Evolutionary conservation across 2,888 invertebrate species (phyloP), one percentile per base, ranked within the genome.

Genomic region (Euplagia quadripunctaria): DNA sequence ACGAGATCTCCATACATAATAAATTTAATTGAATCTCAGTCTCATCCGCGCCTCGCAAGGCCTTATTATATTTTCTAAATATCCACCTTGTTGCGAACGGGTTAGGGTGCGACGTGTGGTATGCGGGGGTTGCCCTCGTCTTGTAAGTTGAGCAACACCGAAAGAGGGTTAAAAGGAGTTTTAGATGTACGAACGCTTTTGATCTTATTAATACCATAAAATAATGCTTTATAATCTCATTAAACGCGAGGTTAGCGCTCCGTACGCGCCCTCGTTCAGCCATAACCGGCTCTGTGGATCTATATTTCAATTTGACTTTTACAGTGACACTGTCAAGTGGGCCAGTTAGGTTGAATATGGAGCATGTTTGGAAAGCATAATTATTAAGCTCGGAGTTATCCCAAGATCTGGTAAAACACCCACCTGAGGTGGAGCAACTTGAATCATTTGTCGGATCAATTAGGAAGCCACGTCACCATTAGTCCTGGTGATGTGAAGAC

Each of bases 141-240:
- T 96, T 96, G 92, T 89, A 90, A 92, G 92, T 93, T 88, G 90
- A 91, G 90, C 88, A 87, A 88, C 84, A 87, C 83, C 90, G 92
- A 94, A 95, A 95, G 95, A 95, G 96, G 96, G 96, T 95, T 96
- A 96, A 95, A 95, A 95, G 96, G 96, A 96, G 95, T 96, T 96
- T 95, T 93, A 94, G 96, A 96, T 94, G 96, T 96, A 96, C 92
- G 96, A 96, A 96, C 96, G 97, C 97, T 97, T 97, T 97, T 97
- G 97, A 97, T 97, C 97, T 97, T 96, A 97, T 97, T 97, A 97
- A 97, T 97, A 96, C 97, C 96, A 96, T 97, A 97, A 97, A 97
- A 97, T 97, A 97, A 97, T 97, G 96, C 97, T 96, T 96, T 96
- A 96, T 97, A 97, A 97, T 97, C 97, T 97, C 97, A 97, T 97